Percentiles rank a stretch among this genome's conserved stretches.
phyloP scores from a whole-genome alignment of 2,888 invertebrate genomes.

The Anthrax anthrax region DNA sequence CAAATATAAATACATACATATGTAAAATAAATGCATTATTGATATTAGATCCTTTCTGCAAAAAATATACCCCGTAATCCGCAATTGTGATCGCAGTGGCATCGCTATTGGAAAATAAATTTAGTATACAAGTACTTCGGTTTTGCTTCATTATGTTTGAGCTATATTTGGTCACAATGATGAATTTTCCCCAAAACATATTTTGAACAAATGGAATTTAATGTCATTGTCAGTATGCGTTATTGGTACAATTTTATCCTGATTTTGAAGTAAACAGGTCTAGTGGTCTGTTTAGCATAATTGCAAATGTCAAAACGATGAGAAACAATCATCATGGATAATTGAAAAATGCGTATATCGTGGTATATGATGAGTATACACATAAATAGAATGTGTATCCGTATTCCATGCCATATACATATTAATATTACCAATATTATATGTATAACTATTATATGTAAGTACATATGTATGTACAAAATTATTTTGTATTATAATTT shows the following conservation, averaged over 20 bases:
- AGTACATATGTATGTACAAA: not conserved
- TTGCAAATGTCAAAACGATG: not conserved
- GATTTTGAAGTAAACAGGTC: not conserved
- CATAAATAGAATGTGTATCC: too few species aligned
- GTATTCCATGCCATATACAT: too few species aligned
- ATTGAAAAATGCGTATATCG: too few species aligned
- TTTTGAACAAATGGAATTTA: conserved; percentile 7
- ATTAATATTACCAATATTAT: too few species aligned
- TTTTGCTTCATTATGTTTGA: conserved; percentile 4
- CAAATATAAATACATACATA: too few species aligned
- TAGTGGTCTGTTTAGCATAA: not conserved
- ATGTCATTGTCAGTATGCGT: conserved; percentile 4
- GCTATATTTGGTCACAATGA: too few species aligned
- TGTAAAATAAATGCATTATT: too few species aligned
- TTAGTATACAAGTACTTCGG: conserved; percentile 2
- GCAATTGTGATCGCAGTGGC: too few species aligned
- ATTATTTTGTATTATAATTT: too few species aligned
- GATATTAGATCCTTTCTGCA: too few species aligned
- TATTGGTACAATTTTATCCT: not conserved
- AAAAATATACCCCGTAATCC: too few species aligned
- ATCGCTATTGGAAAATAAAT: conserved; percentile 4
- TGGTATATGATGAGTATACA: too few species aligned
- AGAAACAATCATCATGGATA: not conserved
- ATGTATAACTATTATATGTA: not conserved
- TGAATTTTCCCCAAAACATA: not conserved